These are phyloP conservation scores for Adoxophyes honmai DNA, from an alignment of 1,140 invertebrate species.

Conservation along the genomic window DNA sequence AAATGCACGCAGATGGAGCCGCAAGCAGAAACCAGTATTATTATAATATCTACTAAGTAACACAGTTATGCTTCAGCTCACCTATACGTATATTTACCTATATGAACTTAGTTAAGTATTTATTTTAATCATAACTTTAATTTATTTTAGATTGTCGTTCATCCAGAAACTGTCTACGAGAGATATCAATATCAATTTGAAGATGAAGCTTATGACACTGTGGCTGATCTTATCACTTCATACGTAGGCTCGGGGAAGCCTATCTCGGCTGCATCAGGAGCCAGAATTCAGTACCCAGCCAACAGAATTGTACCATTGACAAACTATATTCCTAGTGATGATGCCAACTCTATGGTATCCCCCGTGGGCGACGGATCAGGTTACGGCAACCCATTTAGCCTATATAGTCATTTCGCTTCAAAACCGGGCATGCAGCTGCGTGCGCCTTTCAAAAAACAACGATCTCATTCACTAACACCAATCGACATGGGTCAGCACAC, in stretches of 20 bases:
- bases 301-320: slow-evolving; percentile 79
- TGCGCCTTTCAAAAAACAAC: slow-evolving; percentile 83
- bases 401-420: slow-evolving; percentile 69
- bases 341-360: slow-evolving; percentile 40
- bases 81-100: too few species aligned
- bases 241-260: slow-evolving; percentile 93
- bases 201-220: slow-evolving; percentile 94
- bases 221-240: slow-evolving; percentile 95
- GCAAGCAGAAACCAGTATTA: too few species aligned
- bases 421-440: slow-evolving; percentile 79
- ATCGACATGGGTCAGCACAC: slow-evolving; percentile 63
- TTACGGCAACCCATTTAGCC: slow-evolving; percentile 70
- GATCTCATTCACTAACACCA: slow-evolving; percentile 82
- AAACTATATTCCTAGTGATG: slow-evolving; percentile 55
- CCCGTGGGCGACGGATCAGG: slow-evolving; percentile 44
- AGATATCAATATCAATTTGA: slow-evolving; percentile 95
- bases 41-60: too few species aligned
- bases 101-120: too few species aligned
- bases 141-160: slow-evolving; percentile 83
- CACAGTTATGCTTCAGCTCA: too few species aligned
- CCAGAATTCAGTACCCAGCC: slow-evolving; percentile 87
- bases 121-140: slow-evolving; percentile 9
- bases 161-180: slow-evolving; percentile 94
- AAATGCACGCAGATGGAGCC: too few species aligned
- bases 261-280: slow-evolving; percentile 92